phyloP scores from a whole-genome alignment of 1,140 invertebrate genomes.

The Leptinotarsa defecta region DNA sequence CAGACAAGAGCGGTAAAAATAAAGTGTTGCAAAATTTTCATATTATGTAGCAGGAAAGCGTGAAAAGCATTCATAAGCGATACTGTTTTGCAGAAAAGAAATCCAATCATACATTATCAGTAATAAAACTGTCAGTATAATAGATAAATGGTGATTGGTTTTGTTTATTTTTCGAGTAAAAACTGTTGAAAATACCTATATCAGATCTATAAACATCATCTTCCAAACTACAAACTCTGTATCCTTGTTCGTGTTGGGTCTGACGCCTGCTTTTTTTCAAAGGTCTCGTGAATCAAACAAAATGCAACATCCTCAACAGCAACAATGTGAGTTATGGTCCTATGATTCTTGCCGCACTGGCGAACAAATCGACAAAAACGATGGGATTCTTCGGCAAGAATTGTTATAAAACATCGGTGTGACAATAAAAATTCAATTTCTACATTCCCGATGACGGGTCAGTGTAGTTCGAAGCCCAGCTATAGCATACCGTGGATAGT shows the following conservation, averaged over 20 bases:
- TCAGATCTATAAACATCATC: too few relatives aligned
- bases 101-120: not conserved
- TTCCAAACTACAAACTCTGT: too few relatives aligned
- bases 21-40: not conserved
- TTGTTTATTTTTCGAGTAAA: too few relatives aligned
- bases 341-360: constrained; percentile 14
- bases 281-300: not conserved
- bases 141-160: too few relatives aligned
- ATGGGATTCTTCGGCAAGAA: constrained; percentile 21
- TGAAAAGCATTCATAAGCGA: not conserved
- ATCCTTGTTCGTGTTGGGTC: not conserved
- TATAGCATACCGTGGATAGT: constrained; percentile 24
- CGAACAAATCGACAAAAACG: constrained; percentile 28
- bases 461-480: constrained; percentile 24
- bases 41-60: not conserved
- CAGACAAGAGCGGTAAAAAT: not conserved
- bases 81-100: not conserved
- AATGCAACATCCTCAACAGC: not conserved
- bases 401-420: constrained; percentile 40
- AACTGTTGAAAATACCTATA: too few relatives aligned
- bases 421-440: constrained; percentile 52
- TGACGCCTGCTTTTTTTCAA: not conserved
- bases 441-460: constrained; percentile 24
- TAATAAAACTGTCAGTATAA: too few relatives aligned
- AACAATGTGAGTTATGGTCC: constrained; percentile 25